Evolutionary conservation across 2,888 invertebrate genomes (phyloP).

Genomic region (Digitonthophagus gazella): DNA sequence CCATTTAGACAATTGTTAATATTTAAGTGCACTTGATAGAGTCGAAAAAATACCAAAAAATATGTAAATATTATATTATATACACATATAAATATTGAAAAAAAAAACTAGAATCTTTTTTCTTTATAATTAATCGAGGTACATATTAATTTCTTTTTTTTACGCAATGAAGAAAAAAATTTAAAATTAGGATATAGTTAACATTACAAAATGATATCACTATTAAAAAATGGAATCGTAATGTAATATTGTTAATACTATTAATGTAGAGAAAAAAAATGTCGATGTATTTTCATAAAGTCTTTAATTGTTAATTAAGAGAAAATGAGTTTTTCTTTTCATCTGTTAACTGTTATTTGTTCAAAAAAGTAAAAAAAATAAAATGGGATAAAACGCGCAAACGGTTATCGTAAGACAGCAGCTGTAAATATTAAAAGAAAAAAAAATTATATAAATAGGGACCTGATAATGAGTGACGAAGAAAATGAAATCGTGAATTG

Average conservation of each 20-base stretch:
- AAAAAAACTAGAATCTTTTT: slow-evolving; percentile 8
- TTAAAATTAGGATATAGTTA: not conserved
- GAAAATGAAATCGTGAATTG: slow-evolving; percentile 15
- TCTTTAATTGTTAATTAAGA: slow-evolving; percentile 21
- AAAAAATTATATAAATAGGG: not conserved
- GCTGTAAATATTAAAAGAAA: not conserved
- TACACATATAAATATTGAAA: slow-evolving; percentile 19
- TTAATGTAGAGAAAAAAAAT: slow-evolving; percentile 21
- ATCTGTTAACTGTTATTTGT: slow-evolving; percentile 22
- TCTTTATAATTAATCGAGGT: slow-evolving; percentile 26
- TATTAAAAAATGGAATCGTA: slow-evolving; percentile 16
- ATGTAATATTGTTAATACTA: slow-evolving; percentile 21
- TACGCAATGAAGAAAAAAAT: slow-evolving; percentile 19
- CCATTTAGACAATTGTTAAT: slow-evolving; percentile 29
- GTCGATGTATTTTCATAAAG: slow-evolving; percentile 24
- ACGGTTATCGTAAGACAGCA: slow-evolving; percentile 21
- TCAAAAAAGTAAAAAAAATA: slow-evolving; percentile 18
- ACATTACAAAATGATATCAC: slow-evolving; percentile 21
- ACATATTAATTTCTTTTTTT: slow-evolving; percentile 24
- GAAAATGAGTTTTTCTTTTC: slow-evolving; percentile 19
- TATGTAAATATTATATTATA: slow-evolving; percentile 25
- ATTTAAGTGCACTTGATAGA: slow-evolving; percentile 35
- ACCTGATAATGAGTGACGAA: not conserved
- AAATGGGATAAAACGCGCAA: slow-evolving; percentile 16
- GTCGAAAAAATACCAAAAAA: slow-evolving; percentile 29